phyloP scores from a whole-genome alignment of 2,113 vertebrate genomes.

The Bagarius yarrelli region DNA sequence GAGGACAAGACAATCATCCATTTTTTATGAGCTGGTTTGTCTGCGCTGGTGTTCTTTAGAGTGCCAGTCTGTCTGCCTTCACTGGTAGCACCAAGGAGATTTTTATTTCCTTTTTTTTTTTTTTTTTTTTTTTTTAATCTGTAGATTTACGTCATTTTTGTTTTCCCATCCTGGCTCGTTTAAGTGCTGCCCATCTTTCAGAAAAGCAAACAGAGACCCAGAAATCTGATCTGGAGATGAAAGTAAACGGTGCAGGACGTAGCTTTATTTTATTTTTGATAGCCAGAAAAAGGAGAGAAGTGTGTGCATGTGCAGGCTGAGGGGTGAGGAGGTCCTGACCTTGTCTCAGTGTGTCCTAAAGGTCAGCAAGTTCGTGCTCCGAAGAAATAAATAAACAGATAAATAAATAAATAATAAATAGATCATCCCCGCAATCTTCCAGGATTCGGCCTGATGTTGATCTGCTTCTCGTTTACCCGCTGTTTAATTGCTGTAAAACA shows the following conservation, averaged over 20 bases:
- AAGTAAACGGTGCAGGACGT: conserved; percentile 27
- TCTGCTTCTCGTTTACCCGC: conserved; percentile 34
- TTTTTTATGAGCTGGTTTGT: conserved; percentile 72
- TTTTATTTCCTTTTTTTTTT: conserved; percentile 34
- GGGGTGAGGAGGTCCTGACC: background rate
- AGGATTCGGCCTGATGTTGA: conserved; percentile 36
- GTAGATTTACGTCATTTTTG: conserved; percentile 44
- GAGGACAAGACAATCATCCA: conserved; percentile 68
- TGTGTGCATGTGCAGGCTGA: conserved; percentile 25
- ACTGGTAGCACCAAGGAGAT: conserved; percentile 44
- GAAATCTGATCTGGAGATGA: conserved; percentile 5
- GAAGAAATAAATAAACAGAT: conserved; percentile 20
- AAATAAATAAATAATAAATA: background rate
- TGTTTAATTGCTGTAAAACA: conserved; percentile 64
- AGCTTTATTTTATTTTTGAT: conserved; percentile 51
- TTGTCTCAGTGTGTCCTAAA: conserved; percentile 8
- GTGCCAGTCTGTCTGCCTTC: conserved; percentile 49
- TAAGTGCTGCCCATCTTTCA: background rate
- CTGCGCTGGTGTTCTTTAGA: conserved; percentile 50
- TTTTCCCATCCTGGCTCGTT: conserved; percentile 15
- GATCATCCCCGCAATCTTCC: conserved; percentile 37
- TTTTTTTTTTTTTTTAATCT: conserved; percentile 15
- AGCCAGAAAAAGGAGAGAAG: conserved; percentile 46
- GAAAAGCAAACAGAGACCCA: background rate
- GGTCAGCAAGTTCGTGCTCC: conserved; percentile 56